A percentile compares a stretch with the other conserved stretches of the same genome.
Evolutionary conservation across 1,140 invertebrate genomes (phyloP).

Genomic region (Eriosoma lanigerum): DNA sequence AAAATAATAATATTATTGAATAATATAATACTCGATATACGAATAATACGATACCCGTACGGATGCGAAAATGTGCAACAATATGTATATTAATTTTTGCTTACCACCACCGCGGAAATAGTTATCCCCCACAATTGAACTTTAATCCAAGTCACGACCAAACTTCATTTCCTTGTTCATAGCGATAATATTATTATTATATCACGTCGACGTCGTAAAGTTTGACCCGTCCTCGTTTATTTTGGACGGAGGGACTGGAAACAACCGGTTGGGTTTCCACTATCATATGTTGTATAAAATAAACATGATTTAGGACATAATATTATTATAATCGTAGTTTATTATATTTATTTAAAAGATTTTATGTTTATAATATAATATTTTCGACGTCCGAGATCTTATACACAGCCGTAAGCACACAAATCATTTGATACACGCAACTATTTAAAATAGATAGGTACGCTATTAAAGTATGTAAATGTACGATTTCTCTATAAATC

Average conservation of each 20-base stretch:
- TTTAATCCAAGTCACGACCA: constrained; percentile 8
- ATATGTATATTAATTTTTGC: not conserved
- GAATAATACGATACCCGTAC: not conserved
- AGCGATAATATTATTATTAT: not conserved
- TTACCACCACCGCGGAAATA: not conserved
- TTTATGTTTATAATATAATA: no score
- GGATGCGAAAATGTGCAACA: constrained; percentile 4
- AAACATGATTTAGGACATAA: no score
- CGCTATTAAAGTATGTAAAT: not conserved
- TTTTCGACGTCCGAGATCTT: no score
- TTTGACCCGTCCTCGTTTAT: no score
- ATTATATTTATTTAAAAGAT: no score
- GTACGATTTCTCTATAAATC: constrained; percentile 3
- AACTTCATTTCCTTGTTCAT: not conserved
- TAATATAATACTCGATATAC: not conserved
- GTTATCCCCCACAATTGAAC: not conserved
- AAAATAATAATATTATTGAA: not conserved
- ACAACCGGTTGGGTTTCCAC: no score
- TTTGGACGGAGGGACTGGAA: no score
- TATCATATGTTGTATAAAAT: no score
- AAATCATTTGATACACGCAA: no score
- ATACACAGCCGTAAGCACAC: no score
- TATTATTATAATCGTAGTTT: no score
- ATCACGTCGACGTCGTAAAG: not conserved
- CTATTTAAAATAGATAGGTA: no score